These are phyloP conservation scores for Perccottus glenii DNA, from an alignment of 2,113 vertebrate genomes.

Conservation along the genomic window DNA sequence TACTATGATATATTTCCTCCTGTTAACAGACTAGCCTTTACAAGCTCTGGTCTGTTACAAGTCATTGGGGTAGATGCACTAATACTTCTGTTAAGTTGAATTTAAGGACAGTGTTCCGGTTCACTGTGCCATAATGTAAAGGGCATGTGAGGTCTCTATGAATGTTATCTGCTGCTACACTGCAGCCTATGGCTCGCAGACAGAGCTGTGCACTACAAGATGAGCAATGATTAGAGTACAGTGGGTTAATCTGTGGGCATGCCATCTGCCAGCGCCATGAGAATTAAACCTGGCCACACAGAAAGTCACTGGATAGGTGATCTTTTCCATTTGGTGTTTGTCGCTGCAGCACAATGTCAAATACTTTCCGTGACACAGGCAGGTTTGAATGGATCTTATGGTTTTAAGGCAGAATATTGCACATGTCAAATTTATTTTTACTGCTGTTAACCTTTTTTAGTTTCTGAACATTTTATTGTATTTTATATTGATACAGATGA, in stretches of 20 bases:
- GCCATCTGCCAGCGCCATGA: constrained; percentile 76
- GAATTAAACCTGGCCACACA: constrained; percentile 72
- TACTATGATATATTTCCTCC: neutral
- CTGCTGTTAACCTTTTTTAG: no score
- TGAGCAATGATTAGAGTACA: constrained; percentile 77
- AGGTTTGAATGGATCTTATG: neutral
- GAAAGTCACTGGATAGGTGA: constrained; percentile 49
- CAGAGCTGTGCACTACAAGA: constrained; percentile 75
- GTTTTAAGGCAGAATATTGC: neutral
- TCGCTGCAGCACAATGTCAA: constrained; percentile 4
- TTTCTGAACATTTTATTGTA: no score
- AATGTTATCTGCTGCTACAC: constrained; percentile 7
- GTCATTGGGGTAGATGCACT: neutral
- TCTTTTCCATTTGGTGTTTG: constrained; percentile 17
- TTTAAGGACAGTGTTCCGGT: neutral
- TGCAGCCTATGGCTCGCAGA: constrained; percentile 52
- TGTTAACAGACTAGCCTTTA: neutral
- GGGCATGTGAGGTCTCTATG: neutral
- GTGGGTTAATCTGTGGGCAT: constrained; percentile 76
- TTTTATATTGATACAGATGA: no score
- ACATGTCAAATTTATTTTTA: no score
- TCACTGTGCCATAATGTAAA: neutral
- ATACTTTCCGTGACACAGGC: neutral
- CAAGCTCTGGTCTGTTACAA: neutral
- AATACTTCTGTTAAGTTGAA: constrained; percentile 3